phyloP scores from a whole-genome alignment of 2,113 vertebrate species.

The Girardinichthys multiradiatus region DNA sequence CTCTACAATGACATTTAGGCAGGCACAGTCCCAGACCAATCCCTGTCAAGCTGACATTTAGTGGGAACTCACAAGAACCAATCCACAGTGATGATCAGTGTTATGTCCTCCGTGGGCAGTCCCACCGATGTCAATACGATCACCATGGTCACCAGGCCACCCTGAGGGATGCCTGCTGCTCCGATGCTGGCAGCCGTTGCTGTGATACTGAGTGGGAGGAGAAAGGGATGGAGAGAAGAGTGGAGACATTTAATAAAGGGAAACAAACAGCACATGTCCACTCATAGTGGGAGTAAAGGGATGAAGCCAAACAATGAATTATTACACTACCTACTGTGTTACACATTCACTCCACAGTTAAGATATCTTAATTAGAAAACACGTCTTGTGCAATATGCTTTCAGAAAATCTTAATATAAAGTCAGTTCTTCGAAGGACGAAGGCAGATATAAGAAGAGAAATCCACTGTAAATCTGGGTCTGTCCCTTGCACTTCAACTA shows the following conservation, averaged over 20 bases:
- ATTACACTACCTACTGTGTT: not conserved
- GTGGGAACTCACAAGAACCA: slow-evolving; percentile 95
- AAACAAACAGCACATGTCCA: slow-evolving; percentile 56
- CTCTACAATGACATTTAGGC: slow-evolving; percentile 74
- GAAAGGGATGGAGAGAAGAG: slow-evolving; percentile 56
- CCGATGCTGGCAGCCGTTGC: slow-evolving; percentile 97
- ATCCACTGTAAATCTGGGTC: not conserved
- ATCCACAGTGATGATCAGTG: slow-evolving; percentile 95
- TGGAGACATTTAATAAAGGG: slow-evolving; percentile 65
- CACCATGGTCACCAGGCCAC: slow-evolving; percentile 97
- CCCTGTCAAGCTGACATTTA: slow-evolving; percentile 78
- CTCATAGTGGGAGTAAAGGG: slow-evolving; percentile 33
- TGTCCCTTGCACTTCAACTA: not conserved
- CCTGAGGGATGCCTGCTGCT: slow-evolving; percentile 96
- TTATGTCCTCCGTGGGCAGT: slow-evolving; percentile 96
- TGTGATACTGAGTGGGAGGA: slow-evolving; percentile 87
- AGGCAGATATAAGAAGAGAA: not conserved
- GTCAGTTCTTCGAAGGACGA: not conserved
- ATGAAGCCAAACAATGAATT: slow-evolving; percentile 19
- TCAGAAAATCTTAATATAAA: not conserved
- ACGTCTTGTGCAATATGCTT: not conserved
- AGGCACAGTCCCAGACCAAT: slow-evolving; percentile 59
- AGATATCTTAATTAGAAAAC: not conserved
- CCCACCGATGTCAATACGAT: slow-evolving; percentile 97
- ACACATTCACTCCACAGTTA: slow-evolving; percentile 9